Evolutionary conservation across 53 echinoderm and acorn worm genomes (phyloP).

Genomic region (Echinarachnius parma): DNA sequence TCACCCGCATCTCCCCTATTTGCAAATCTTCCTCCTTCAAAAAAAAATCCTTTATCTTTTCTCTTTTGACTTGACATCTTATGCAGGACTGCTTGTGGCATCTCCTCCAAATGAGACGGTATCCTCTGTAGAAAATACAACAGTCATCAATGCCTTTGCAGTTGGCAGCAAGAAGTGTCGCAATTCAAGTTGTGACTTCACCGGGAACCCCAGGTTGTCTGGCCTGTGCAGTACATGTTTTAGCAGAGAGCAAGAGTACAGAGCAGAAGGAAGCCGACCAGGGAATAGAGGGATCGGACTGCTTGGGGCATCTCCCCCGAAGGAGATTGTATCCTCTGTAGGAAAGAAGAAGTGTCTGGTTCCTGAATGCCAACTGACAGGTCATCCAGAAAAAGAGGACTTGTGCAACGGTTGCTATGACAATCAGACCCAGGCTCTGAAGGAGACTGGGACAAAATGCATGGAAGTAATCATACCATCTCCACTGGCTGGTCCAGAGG

Average conservation of each 20-base stretch:
- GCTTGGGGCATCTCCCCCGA: not conserved
- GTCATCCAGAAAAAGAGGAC: conserved; percentile 58
- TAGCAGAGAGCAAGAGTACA: conserved; percentile 11
- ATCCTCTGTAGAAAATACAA: too few relatives aligned
- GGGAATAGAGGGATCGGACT: too few relatives aligned
- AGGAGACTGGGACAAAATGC: conserved; percentile 15
- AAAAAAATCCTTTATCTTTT: too few relatives aligned
- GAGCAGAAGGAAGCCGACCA: too few relatives aligned
- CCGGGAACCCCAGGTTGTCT: conserved; percentile 60
- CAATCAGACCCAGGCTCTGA: conserved; percentile 38
- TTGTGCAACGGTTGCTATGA: conserved; percentile 70
- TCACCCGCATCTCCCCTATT: too few relatives aligned
- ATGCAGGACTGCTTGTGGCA: too few relatives aligned
- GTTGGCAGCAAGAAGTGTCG: conserved; percentile 77
- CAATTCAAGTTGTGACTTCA: conserved; percentile 72
- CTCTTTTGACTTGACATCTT: too few relatives aligned
- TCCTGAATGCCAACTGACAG: conserved; percentile 82
- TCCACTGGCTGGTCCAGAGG: not conserved
- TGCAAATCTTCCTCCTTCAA: too few relatives aligned
- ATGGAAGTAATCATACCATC: not conserved
- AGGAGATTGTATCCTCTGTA: conserved; percentile 2
- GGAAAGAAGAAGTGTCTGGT: conserved; percentile 80
- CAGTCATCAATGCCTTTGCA: conserved; percentile 30
- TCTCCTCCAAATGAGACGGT: too few relatives aligned
- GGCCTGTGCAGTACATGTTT: conserved; percentile 74